phyloP scores from a whole-genome alignment of 2,797 vertebrate genomes.

The Alosa sapidissima region DNA sequence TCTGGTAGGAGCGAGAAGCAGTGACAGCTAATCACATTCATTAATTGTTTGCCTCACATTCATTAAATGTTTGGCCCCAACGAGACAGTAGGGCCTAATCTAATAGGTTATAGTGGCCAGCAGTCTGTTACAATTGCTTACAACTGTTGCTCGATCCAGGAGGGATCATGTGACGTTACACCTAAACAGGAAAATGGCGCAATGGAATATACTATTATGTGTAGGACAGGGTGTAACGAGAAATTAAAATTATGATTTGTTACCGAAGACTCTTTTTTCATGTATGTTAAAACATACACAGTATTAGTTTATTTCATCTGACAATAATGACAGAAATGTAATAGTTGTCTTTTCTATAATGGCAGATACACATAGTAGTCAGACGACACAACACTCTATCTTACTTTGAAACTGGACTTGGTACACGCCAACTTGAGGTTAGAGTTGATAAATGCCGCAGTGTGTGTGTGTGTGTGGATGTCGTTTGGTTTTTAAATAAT shows the following conservation, averaged over 20 bases:
- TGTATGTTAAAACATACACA: background rate
- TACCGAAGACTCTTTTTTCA: background rate
- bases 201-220: constrained; percentile 11
- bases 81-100: too few species aligned
- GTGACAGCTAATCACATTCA: too few species aligned
- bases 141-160: background rate
- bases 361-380: background rate
- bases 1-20: too few species aligned
- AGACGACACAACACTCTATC: background rate
- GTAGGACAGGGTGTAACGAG: background rate
- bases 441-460: constrained; percentile 58
- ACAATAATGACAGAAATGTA: background rate
- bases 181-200: constrained; percentile 9
- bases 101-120: too few species aligned
- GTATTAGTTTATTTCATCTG: background rate
- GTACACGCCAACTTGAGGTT: constrained; percentile 40
- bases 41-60: too few species aligned
- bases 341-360: background rate
- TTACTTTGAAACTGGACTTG: background rate
- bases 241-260: background rate
- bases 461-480: constrained; percentile 35
- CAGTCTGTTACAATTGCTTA: too few species aligned
- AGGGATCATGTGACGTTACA: constrained; percentile 5
- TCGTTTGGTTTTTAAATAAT: constrained; percentile 57
- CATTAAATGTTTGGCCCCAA: too few species aligned